phyloP scores from a whole-genome alignment of 2,888 invertebrate genomes.

The Meiosimyza decipiens region DNA sequence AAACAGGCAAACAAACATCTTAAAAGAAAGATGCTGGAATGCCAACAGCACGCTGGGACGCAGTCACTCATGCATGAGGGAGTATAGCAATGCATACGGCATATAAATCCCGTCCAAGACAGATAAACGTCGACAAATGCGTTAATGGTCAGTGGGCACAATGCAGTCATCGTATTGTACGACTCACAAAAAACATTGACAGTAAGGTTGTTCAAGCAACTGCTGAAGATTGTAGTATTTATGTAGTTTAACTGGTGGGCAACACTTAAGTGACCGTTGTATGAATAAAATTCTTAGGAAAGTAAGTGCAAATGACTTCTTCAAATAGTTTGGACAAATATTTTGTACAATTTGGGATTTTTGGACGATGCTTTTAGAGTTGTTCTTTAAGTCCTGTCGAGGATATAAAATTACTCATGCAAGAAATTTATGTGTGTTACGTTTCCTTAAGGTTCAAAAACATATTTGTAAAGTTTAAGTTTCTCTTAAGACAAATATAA shows the following conservation, averaged over 20 bases:
- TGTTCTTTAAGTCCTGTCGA: neutral
- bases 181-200: neutral
- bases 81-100: conserved; percentile 2
- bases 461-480: conserved; percentile 33
- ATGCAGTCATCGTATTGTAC: neutral
- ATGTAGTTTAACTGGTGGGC: neutral
- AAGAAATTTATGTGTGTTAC: conserved; percentile 34
- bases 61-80: conserved; percentile 26
- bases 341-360: neutral
- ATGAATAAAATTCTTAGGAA: neutral
- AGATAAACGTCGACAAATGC: conserved; percentile 24
- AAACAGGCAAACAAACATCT: neutral
- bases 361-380: too few species aligned
- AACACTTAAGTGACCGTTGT: conserved; percentile 13
- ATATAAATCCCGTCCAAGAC: conserved; percentile 14
- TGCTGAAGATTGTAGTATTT: neutral
- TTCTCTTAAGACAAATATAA: conserved; percentile 25
- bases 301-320: conserved; percentile 36
- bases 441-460: conserved; percentile 25
- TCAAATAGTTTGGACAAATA: conserved; percentile 20
- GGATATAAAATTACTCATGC: conserved; percentile 30
- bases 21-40: neutral
- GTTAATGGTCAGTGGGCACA: conserved; percentile 29
- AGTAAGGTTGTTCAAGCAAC: neutral
- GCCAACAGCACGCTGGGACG: conserved; percentile 13